These are phyloP conservation scores for Pangasianodon hypophthalmus DNA, from an alignment of 2,113 vertebrate species.

Conservation along the genomic window DNA sequence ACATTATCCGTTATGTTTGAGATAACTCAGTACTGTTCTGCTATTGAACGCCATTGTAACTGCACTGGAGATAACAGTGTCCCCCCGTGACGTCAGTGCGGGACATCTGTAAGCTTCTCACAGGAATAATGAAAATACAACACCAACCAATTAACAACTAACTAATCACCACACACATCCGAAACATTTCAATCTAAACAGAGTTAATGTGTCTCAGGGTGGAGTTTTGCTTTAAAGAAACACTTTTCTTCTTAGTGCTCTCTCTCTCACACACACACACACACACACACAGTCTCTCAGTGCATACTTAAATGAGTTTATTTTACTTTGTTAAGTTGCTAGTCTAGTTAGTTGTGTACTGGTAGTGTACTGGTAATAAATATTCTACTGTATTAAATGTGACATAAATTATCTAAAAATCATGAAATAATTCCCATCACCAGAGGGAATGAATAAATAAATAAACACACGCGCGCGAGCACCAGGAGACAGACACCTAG, in stretches of 20 bases:
- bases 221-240: background rate
- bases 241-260: background rate
- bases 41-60: background rate
- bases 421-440: background rate
- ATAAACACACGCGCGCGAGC: too few relatives aligned
- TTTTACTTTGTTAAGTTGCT: background rate
- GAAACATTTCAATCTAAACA: background rate
- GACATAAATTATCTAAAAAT: background rate
- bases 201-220: background rate
- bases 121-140: background rate
- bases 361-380: background rate
- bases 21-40: background rate
- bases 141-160: background rate
- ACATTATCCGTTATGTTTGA: background rate
- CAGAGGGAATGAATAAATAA: background rate
- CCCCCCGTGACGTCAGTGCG: conserved; percentile 1
- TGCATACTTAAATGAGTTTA: background rate
- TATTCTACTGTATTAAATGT: background rate
- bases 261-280: background rate
- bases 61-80: background rate
- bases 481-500: background rate
- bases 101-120: background rate
- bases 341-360: too few relatives aligned
- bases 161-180: background rate
- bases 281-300: background rate